Percentiles rank a stretch among this genome's conserved stretches.
Conservation (phyloP, 2,797 vertebrate genomes). For the Oreochromis grahami region DNA sequence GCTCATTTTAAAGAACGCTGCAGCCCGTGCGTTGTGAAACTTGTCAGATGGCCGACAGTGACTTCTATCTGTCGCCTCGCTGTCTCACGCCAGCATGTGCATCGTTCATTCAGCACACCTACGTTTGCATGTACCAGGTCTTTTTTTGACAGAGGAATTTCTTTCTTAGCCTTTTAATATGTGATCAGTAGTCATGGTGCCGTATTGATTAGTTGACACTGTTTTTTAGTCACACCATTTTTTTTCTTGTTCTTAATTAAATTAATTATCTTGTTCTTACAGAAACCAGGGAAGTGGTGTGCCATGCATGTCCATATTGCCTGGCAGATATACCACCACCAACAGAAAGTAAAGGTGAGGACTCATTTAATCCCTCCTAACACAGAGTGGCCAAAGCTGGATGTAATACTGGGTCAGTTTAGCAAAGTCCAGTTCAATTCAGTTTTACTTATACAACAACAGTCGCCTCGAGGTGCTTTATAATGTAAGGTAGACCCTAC, state of each 20-base stretch:
- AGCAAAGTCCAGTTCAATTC: not conserved
- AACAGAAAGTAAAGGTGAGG: constrained; percentile 98
- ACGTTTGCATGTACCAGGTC: not conserved
- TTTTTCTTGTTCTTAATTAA: not conserved
- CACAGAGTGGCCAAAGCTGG: not conserved
- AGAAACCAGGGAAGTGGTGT: constrained; percentile 99
- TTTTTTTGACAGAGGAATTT: not conserved
- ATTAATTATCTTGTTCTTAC: constrained; percentile 23
- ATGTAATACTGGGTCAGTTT: not conserved
- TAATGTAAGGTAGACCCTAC: fast-evolving
- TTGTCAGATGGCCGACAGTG: not conserved
- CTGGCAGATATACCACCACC: constrained; percentile 99
- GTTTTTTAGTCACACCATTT: not conserved
- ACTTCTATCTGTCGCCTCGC: not conserved
- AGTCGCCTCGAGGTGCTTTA: fast-evolving
- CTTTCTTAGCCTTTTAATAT: not conserved
- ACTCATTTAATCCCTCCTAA: constrained; percentile 20
- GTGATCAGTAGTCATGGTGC: not conserved
- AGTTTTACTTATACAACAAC: fast-evolving
- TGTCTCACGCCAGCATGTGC: not conserved
- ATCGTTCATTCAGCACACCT: not conserved
- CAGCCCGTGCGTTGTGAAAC: not conserved
- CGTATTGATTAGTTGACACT: not conserved
- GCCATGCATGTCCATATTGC: constrained; percentile 98
- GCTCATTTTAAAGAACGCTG: not conserved